Percentiles rank a stretch among this genome's conserved stretches.
Conservation (phyloP, 2,888 invertebrate genomes). For the Acleris literana region DNA sequence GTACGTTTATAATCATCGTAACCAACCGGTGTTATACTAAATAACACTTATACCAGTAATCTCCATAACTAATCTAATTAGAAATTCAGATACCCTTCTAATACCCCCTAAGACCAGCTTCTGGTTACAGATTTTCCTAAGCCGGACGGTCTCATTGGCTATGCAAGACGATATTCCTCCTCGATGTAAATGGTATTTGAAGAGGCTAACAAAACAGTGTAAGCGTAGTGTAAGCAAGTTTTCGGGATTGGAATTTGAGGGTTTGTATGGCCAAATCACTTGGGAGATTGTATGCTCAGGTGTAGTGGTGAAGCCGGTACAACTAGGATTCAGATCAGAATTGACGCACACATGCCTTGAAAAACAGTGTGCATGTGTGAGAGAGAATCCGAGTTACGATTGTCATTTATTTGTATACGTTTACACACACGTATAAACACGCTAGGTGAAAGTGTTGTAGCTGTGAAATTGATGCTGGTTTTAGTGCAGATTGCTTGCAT, state of each 20-base stretch:
- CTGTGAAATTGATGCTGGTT: conserved; percentile 17
- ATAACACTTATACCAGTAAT: conserved; percentile 1
- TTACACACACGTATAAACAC: too few relatives aligned
- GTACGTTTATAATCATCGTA: too few relatives aligned
- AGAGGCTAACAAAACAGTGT: conserved; percentile 35
- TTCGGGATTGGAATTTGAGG: conserved; percentile 33
- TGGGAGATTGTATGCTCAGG: too few relatives aligned
- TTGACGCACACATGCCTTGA: too few relatives aligned
- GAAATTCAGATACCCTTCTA: neutral
- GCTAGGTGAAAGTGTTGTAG: too few relatives aligned
- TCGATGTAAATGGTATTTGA: conserved; percentile 33
- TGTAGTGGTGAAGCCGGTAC: too few relatives aligned
- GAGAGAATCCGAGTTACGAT: too few relatives aligned
- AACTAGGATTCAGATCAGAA: too few relatives aligned
- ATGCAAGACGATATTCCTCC: conserved; percentile 58
- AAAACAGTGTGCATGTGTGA: too few relatives aligned
- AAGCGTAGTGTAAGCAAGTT: conserved; percentile 33
- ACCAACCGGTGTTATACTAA: neutral
- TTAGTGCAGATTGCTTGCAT: conserved; percentile 37
- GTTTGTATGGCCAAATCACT: neutral
- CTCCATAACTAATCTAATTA: conserved; percentile 11
- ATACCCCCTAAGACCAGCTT: conserved; percentile 15
- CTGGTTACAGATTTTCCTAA: conserved; percentile 29
- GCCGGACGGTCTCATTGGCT: conserved; percentile 54
- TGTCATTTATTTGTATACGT: too few relatives aligned